A percentile compares a stretch with the other conserved stretches of the same genome.
phyloP scores from a whole-genome alignment of 2,113 vertebrate species.

The Channa maculata region DNA sequence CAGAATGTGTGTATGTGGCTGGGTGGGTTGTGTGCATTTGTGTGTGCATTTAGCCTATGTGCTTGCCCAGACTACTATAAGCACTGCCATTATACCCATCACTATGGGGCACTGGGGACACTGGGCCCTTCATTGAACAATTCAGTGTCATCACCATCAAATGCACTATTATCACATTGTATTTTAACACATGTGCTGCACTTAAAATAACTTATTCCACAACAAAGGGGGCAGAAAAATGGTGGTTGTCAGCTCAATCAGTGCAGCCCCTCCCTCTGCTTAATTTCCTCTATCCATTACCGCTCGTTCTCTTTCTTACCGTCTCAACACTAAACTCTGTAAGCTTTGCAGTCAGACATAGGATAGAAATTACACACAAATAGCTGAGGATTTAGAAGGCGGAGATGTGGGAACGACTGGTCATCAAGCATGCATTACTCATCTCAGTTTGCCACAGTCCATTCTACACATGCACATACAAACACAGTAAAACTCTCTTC shows the following conservation, averaged over 20 bases:
- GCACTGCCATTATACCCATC: constrained; percentile 55
- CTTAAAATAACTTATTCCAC: constrained; percentile 60
- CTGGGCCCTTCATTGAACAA: constrained; percentile 49
- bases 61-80: constrained; percentile 48
- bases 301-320: constrained; percentile 1
- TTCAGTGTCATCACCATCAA: constrained; percentile 54
- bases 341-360: constrained; percentile 28
- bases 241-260: constrained; percentile 35
- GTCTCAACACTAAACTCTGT: constrained; percentile 30
- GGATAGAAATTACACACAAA: constrained; percentile 25
- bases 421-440: constrained; percentile 49
- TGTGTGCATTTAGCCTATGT: constrained; percentile 33
- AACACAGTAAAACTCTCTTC: neutral
- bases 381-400: constrained; percentile 40
- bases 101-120: constrained; percentile 46
- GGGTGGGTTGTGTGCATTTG: constrained; percentile 23
- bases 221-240: constrained; percentile 44
- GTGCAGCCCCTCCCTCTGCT: constrained; percentile 31
- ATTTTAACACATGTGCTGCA: constrained; percentile 37
- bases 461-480: neutral
- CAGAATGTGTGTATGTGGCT: constrained; percentile 29
- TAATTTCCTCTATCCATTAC: constrained; percentile 34
- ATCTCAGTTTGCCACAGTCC: constrained; percentile 17
- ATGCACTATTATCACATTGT: constrained; percentile 51
- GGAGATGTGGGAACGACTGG: constrained; percentile 24